Evolutionary conservation across 2,888 invertebrate species (phyloP), one percentile per base, ranked within the genome.

Genomic region (Anthophora plumipes): DNA sequence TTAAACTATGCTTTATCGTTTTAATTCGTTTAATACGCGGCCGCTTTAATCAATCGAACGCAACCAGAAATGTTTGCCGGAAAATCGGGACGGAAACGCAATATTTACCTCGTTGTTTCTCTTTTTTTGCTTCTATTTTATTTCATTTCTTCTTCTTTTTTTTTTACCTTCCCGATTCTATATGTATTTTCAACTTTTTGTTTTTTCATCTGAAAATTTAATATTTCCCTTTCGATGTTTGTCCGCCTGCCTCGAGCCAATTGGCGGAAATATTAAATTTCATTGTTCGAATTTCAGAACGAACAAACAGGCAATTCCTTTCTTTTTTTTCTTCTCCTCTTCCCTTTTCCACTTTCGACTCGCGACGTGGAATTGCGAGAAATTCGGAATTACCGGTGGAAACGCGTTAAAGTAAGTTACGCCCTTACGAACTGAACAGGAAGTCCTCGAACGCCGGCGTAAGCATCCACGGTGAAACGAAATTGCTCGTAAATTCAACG

Each of bases 401-500:
- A 25, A 54, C 31, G 31, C 31, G 41, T 41, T 43, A 20, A 20
- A n/a, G 46, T 25, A 63, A 68, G 57, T 43, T 22, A 48, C 22
- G 46, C 46, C 39, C 39, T 17, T 17, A 25, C 41, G 57, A 57
- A 61, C 43, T 17, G 48, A 54, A 79, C 31, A 52, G 25, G 64
- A 20, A 43, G 54, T 41, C 11, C 52, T 48, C 22, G 67, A 69
- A 63, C 31, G 50, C 61, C 3, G 50, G 48, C 66, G 57, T 46
- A 60, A 75, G 75, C 59, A 71, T 68, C 66, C 74, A 41, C 48
- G 80, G 17, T 39, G 54, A 54, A 54, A 79, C 75, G 78, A 85
- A 82, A 87, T 87, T 85, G 84, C 54, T 80, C 84, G 84, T 86
- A 85, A 89, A 87, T 88, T 86, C 60, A 69, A 22, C 52, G 75